Percentiles rank a stretch among this genome's conserved stretches.
phyloP scores from a whole-genome alignment of 1,140 invertebrate genomes.

The Orchestia grillus region DNA sequence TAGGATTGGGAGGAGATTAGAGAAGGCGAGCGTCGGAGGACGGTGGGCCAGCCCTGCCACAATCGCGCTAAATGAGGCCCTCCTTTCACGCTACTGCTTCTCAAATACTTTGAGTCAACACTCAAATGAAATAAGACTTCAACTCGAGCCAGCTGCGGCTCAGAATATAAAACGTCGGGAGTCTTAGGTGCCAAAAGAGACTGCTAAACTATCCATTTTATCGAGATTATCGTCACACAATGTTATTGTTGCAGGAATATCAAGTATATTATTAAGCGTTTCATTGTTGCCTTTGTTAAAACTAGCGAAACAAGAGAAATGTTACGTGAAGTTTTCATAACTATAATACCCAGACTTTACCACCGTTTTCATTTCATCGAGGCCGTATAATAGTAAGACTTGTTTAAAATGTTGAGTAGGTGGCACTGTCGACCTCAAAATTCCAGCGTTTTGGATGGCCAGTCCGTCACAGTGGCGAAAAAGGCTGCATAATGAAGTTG shows the following conservation, averaged over 20 bases:
- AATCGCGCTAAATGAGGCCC: constrained; percentile 44
- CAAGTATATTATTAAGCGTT: no score
- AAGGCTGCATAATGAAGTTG: background rate
- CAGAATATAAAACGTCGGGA: background rate
- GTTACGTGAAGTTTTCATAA: no score
- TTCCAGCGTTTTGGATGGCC: background rate
- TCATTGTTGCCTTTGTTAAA: no score
- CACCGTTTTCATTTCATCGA: background rate
- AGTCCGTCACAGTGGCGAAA: background rate
- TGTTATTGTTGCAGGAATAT: no score
- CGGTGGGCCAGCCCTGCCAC: background rate
- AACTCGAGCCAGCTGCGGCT: background rate
- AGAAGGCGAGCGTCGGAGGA: background rate
- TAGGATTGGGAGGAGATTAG: constrained; percentile 53
- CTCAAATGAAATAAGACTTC: constrained; percentile 25
- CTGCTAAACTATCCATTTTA: background rate
- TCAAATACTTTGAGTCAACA: constrained; percentile 44
- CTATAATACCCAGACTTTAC: background rate
- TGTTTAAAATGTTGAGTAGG: background rate
- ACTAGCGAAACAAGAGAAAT: no score
- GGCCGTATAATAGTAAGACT: background rate
- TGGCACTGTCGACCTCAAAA: background rate
- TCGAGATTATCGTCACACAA: background rate
- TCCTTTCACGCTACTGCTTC: constrained; percentile 39
- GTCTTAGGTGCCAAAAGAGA: background rate